Conservation (phyloP, 2,888 invertebrate species). For the Polia nebulosa region DNA sequence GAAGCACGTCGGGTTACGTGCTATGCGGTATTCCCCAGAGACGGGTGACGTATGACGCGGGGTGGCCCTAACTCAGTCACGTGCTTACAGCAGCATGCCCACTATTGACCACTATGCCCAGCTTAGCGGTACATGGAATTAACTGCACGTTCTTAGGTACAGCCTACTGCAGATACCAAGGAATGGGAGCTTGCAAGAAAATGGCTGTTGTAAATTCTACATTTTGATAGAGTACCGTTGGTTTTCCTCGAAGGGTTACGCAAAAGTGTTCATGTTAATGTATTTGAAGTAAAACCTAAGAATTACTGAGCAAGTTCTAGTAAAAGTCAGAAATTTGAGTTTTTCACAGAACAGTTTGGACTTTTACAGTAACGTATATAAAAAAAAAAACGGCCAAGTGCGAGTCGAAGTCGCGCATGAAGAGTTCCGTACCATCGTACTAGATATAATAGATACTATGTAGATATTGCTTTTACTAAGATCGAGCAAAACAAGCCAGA, state of each 20-base stretch:
- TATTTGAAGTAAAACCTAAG: not conserved
- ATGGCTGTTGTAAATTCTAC: not conserved
- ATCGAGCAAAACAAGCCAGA: too few species aligned
- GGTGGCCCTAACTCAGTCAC: constrained; percentile 69
- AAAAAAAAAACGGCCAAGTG: too few species aligned
- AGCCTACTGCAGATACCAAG: constrained; percentile 9
- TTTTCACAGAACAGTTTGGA: too few species aligned
- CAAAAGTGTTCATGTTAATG: not conserved
- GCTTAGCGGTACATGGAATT: constrained; percentile 37
- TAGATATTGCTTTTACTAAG: too few species aligned
- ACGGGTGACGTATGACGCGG: constrained; percentile 72
- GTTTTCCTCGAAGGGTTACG: not conserved
- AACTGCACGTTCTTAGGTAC: constrained; percentile 28
- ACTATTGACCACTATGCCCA: constrained; percentile 38
- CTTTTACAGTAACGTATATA: too few species aligned
- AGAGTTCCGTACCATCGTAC: too few species aligned
- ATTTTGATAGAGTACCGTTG: constrained; percentile 1
- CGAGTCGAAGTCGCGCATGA: too few species aligned
- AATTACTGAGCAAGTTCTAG: not conserved
- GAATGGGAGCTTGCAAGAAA: not conserved
- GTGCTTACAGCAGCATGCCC: constrained; percentile 51
- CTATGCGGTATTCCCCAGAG: constrained; percentile 50
- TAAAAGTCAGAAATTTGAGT: too few species aligned
- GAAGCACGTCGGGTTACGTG: constrained; percentile 55
- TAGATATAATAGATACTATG: too few species aligned